Base-by-base conservation (phyloP, 2,888 invertebrate genomes). In the Yponomeuta plumbellus region DNA sequence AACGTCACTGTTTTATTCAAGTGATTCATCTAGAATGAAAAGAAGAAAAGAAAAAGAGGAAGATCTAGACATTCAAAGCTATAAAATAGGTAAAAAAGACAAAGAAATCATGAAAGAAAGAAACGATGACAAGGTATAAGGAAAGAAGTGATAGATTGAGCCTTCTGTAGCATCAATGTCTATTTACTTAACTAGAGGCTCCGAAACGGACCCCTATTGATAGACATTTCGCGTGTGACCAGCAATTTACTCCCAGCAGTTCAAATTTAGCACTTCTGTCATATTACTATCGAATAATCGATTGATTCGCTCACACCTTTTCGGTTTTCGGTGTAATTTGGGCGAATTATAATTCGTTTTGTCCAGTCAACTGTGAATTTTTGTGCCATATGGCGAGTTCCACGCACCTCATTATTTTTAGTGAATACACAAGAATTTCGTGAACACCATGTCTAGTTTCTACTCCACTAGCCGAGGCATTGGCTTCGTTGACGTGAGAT, bases 161-260 rank as follows among this genome's bases (percentile, higher is more conserved):
- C 34, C 34, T 34, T 34, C 34, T 34, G 8, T 34, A 34, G 5
- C 8, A 8, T 34, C 34, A 34, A 26, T 26, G 34, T 34, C 6
- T 34, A 34, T 34, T 34, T 13, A 52, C 17, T 13, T 5, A 52
- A 13, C 44, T 52, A 52, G 44, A 34, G 58, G 58, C 66, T 40
- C 58, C 57, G 4, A 82, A 84, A 84, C 78, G 80, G 77, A 75
- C 85, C 85, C 86, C 87, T 88, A 88, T 85, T 90, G 90, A 91
- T 90, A 91, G 90, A 88, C 90, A 88, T 82, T 86, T 91, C 81
- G 90, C 90, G 90, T 91, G 90, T 80, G 79, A 80, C 75, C 81
- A 75, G 81, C 88, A 85, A 89, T 86, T 86, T 77, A 80, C 76
- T 76, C 75, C 69, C 76, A 77, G 78, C 76, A 73, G 72, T 77